Conservation (phyloP, 1,140 invertebrate genomes). For the Phortica variegata region DNA sequence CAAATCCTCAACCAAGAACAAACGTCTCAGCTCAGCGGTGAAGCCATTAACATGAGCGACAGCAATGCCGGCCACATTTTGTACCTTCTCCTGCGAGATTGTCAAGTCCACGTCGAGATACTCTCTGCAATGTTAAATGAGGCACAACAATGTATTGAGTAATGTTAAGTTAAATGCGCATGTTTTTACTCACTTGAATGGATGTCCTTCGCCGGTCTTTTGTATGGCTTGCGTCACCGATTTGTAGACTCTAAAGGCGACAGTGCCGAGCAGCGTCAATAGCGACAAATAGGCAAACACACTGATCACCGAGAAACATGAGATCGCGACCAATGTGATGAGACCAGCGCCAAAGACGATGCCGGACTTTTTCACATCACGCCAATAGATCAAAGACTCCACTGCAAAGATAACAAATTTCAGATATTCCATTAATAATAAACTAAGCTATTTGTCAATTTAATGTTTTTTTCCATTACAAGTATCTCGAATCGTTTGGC, state of each 20-base stretch:
- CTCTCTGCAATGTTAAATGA: conserved; percentile 64
- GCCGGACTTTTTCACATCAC: conserved; percentile 90
- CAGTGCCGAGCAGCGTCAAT: conserved; percentile 76
- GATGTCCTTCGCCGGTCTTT: conserved; percentile 95
- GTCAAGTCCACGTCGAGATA: conserved; percentile 84
- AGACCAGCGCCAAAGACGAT: conserved; percentile 86
- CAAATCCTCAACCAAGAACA: conserved; percentile 95
- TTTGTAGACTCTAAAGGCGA: conserved; percentile 94
- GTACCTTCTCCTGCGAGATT: conserved; percentile 83
- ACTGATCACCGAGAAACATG: conserved; percentile 93
- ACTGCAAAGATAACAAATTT: conserved; percentile 68
- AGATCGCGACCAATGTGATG: conserved; percentile 84
- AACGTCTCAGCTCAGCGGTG: conserved; percentile 78
- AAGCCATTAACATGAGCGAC: conserved; percentile 82
- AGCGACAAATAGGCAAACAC: conserved; percentile 91
- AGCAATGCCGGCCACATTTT: conserved; percentile 78
- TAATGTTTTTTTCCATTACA: too few species aligned
- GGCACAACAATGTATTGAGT: background rate
- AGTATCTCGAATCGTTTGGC: too few species aligned
- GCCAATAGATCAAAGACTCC: conserved; percentile 95
- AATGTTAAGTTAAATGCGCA: background rate
- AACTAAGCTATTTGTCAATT: too few species aligned
- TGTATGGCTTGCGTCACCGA: conserved; percentile 93
- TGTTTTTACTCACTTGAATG: conserved; percentile 82
- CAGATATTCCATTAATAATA: too few species aligned